Evolutionary conservation across 2,888 invertebrate genomes (phyloP), one percentile per base, ranked within the genome.

Genomic region (Microctonus aethiopoides): DNA sequence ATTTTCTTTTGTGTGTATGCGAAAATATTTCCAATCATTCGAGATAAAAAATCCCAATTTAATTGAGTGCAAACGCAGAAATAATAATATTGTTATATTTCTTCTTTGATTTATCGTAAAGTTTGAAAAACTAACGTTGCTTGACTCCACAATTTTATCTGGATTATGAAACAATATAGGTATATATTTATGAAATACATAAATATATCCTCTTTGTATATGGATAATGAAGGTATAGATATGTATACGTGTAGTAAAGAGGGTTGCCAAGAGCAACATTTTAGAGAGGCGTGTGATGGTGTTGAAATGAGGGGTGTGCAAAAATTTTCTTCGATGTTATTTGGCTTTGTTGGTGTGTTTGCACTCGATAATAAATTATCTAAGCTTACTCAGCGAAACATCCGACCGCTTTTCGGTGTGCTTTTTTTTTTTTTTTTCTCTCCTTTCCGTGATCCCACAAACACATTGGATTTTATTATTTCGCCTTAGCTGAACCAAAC

Each of bases 151-250:
- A 66, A 57, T 66, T 66, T 57, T 26, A 57, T 32, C 57, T 34
- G 41, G 41, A 66, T 66, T 57, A 66, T 36, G 16, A 20, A 39
- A n/a, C 57, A 56, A 41, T 66, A 61, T 61, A 68, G n/a, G n/a
- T n/a, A n/a, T n/a, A n/a, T n/a, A n/a, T n/a, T n/a, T n/a, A n/a
- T n/a, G n/a, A n/a, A n/a, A n/a, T n/a, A n/a, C n/a, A n/a, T n/a
- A n/a, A n/a, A n/a, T n/a, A n/a, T n/a, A n/a, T n/a, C n/a, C n/a
- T n/a, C n/a, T n/a, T n/a, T n/a, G n/a, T n/a, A n/a, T n/a, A n/a
- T n/a, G n/a, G n/a, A n/a, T n/a, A n/a, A n/a, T n/a, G n/a, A n/a
- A n/a, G n/a, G n/a, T n/a, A n/a, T 62, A 71, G 32, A 70, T 46
- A 20, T 39, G n/a, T 39, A 39, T 39, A 39, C n/a, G n/a, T n/a